Conservation (phyloP, 1,140 invertebrate species). For the Drosophila bifasciata region DNA sequence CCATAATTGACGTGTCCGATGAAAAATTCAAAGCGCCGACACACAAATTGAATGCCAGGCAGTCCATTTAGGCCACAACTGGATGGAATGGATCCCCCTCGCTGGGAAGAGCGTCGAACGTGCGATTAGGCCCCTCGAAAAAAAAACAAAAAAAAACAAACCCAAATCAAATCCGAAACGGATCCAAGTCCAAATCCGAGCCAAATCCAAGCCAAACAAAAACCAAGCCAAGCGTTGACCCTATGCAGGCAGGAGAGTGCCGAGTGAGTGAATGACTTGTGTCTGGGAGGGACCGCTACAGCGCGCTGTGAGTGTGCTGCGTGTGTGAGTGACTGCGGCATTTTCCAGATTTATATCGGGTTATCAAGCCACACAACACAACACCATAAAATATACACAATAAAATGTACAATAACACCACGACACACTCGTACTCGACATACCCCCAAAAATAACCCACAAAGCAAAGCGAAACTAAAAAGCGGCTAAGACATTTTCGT, state of each 20-base stretch:
- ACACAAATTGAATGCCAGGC: conserved; percentile 50
- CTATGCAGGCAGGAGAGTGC: conserved; percentile 9
- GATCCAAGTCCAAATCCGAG: background rate
- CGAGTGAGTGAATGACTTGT: no score
- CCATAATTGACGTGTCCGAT: conserved; percentile 71
- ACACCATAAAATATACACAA: conserved; percentile 21
- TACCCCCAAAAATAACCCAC: conserved; percentile 2
- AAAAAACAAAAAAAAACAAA: background rate
- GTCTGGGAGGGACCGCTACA: background rate
- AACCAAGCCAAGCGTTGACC: conserved; percentile 24
- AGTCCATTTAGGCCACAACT: background rate
- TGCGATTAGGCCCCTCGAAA: background rate
- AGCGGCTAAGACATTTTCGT: conserved; percentile 21
- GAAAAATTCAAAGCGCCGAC: conserved; percentile 61
- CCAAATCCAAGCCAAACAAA: conserved; percentile 12
- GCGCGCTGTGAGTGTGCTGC: background rate
- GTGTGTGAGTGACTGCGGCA: conserved; percentile 61
- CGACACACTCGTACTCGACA: conserved; percentile 8
- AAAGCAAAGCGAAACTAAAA: conserved; percentile 12
- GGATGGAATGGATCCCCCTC: conserved; percentile 12
- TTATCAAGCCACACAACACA: conserved; percentile 57
- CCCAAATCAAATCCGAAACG: background rate
- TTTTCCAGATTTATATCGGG: conserved; percentile 74
- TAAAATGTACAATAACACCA: conserved; percentile 27
- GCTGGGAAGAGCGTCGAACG: conserved; percentile 18